Evolutionary conservation across 2,797 vertebrate genomes (phyloP).

Genomic region (Sarcoramphus papa): DNA sequence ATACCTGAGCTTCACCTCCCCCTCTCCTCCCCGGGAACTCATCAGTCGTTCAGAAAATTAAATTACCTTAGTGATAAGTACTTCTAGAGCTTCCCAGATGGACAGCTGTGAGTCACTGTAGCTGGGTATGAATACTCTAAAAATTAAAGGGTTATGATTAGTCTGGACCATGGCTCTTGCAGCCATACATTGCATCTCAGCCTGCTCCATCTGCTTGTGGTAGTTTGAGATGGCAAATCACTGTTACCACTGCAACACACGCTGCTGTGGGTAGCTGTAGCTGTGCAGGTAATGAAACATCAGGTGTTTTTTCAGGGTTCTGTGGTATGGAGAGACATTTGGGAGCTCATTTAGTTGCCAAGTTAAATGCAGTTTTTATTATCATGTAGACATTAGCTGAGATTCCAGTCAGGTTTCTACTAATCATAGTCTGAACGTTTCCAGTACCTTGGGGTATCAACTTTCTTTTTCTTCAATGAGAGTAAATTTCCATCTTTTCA

Average conservation of each 20-base stretch:
- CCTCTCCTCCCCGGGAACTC: neutral
- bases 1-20: neutral
- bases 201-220: neutral
- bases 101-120: neutral
- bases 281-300: neutral
- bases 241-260: rapidly evolving
- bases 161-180: rapidly evolving
- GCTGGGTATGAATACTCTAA: neutral
- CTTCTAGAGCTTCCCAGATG: neutral
- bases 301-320: neutral
- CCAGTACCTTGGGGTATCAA: slow-evolving; percentile 28
- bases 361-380: neutral
- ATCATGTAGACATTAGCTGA: neutral
- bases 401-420: slow-evolving; percentile 39
- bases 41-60: neutral
- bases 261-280: neutral
- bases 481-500: slow-evolving; percentile 32
- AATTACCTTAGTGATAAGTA: neutral
- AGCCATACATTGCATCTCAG: neutral
- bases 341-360: neutral
- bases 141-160: neutral
- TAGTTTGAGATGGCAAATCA: neutral
- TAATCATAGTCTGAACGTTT: neutral
- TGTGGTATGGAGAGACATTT: neutral
- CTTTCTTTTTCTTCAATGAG: slow-evolving; percentile 27